Percentiles rank a stretch among this genome's conserved stretches.
phyloP scores from a whole-genome alignment of 2,797 vertebrate genomes.

The Sparus aurata region DNA sequence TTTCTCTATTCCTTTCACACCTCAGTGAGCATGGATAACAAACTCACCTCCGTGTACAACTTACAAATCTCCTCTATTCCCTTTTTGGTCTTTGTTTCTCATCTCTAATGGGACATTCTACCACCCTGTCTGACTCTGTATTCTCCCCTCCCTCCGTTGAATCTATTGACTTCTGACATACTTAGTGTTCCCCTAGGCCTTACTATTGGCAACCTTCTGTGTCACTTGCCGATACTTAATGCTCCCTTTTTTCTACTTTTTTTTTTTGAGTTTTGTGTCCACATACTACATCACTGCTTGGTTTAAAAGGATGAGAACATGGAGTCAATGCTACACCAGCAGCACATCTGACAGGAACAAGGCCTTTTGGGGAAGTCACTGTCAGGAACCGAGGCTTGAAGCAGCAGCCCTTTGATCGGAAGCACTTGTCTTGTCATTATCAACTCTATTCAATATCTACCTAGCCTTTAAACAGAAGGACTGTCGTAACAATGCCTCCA shows the following conservation, averaged over 20 bases:
- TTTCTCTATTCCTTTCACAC: constrained; percentile 68
- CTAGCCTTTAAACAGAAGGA: constrained; percentile 7
- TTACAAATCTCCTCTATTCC: constrained; percentile 45
- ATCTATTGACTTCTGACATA: constrained; percentile 68
- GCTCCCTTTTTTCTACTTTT: neutral
- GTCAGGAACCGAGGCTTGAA: neutral
- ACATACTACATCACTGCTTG: neutral
- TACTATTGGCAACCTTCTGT: constrained; percentile 75
- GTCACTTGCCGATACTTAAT: constrained; percentile 44
- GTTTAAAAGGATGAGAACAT: constrained; percentile 16
- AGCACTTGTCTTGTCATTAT: constrained; percentile 26
- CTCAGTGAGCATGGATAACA: constrained; percentile 68
- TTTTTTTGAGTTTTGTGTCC: constrained; percentile 10
- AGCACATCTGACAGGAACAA: constrained; percentile 6
- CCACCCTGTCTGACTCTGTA: constrained; percentile 14
- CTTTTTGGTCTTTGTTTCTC: constrained; percentile 28
- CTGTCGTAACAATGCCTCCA: constrained; percentile 4
- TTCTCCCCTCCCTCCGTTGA: constrained; percentile 32
- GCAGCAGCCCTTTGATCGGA: constrained; percentile 13
- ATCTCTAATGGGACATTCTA: constrained; percentile 23
- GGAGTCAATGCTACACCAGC: constrained; percentile 4
- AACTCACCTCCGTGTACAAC: constrained; percentile 49
- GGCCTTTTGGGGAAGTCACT: neutral
- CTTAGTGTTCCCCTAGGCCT: constrained; percentile 62
- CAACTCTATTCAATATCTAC: constrained; percentile 1